Evolutionary conservation across 2,797 vertebrate species (phyloP).

Genomic region (Takifugu ocellatus): DNA sequence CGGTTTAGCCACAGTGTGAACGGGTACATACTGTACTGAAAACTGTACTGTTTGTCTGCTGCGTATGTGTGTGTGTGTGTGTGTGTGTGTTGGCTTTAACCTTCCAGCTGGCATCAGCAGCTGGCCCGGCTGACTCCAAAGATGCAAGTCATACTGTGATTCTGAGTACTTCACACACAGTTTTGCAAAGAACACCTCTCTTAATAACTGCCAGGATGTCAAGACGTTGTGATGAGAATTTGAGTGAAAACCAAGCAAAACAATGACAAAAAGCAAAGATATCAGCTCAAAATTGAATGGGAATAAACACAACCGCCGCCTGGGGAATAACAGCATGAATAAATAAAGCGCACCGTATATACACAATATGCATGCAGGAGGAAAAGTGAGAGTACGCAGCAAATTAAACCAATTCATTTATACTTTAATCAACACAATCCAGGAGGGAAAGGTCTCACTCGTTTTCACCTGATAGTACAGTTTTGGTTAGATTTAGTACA

Average conservation of each 20-base stretch:
- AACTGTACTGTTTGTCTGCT: slow-evolving; percentile 1
- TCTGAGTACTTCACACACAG: neutral
- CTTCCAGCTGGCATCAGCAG: slow-evolving; percentile 7
- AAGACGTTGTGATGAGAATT: too few relatives aligned
- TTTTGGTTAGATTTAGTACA: neutral
- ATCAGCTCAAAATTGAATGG: neutral
- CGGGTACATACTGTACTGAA: slow-evolving; percentile 41
- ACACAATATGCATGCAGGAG: too few relatives aligned
- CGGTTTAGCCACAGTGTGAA: slow-evolving; percentile 4
- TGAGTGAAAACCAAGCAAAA: too few relatives aligned
- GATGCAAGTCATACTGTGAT: neutral
- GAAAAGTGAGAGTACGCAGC: too few relatives aligned
- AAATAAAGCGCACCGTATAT: neutral
- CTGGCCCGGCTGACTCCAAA: slow-evolving; percentile 1
- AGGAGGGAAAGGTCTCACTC: too few relatives aligned
- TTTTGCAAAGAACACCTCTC: neutral
- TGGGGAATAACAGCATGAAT: neutral
- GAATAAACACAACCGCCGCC: too few relatives aligned
- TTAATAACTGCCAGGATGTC: neutral
- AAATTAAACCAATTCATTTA: too few relatives aligned
- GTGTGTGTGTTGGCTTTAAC: slow-evolving; percentile 1
- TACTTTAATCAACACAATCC: too few relatives aligned
- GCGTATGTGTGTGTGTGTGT: slow-evolving; percentile 1
- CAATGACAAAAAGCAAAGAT: too few relatives aligned
- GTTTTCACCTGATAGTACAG: too few relatives aligned